A percentile compares a stretch with the other conserved stretches of the same genome.
Evolutionary conservation across 2,888 invertebrate species (phyloP).

Genomic region (Leptopilina myrica): DNA sequence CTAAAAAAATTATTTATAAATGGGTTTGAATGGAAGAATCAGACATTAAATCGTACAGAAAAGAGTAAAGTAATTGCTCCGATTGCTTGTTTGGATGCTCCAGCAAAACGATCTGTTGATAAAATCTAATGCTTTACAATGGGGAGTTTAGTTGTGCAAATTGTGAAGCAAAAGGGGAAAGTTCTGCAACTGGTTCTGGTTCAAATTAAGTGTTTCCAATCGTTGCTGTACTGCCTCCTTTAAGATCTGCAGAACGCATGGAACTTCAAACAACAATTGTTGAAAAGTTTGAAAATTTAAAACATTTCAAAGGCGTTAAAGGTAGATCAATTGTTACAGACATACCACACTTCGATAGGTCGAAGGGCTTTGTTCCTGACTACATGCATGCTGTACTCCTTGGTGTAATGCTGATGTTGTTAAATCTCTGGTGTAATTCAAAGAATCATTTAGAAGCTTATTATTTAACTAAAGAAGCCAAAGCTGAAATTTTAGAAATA

Average conservation of each 20-base stretch:
- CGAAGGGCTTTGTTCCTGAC: slow-evolving; percentile 25
- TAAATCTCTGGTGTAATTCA: not conserved
- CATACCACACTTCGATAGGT: slow-evolving; percentile 43
- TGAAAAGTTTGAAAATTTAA: not conserved
- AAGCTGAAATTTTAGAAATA: slow-evolving; percentile 9
- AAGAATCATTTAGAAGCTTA: not conserved
- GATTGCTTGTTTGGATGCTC: slow-evolving; percentile 34
- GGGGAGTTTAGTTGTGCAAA: slow-evolving; percentile 47
- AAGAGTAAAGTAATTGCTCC: not conserved
- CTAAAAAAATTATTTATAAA: not conserved
- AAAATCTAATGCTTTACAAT: slow-evolving; percentile 48
- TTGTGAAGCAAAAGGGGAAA: slow-evolving; percentile 47
- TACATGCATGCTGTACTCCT: slow-evolving; percentile 3
- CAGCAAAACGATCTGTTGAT: slow-evolving; percentile 44
- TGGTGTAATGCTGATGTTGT: not conserved
- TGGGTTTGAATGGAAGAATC: not conserved
- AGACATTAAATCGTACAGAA: not conserved
- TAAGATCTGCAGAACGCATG: slow-evolving; percentile 28
- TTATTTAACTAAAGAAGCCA: not conserved
- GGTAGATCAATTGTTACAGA: slow-evolving; percentile 21
- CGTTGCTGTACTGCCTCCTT: not conserved
- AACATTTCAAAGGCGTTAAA: slow-evolving; percentile 39
- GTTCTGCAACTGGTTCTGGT: slow-evolving; percentile 34
- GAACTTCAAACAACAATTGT: slow-evolving; percentile 19
- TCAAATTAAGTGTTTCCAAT: not conserved